Conservation (phyloP, 2,113 vertebrate species). For the Mobula birostris region DNA sequence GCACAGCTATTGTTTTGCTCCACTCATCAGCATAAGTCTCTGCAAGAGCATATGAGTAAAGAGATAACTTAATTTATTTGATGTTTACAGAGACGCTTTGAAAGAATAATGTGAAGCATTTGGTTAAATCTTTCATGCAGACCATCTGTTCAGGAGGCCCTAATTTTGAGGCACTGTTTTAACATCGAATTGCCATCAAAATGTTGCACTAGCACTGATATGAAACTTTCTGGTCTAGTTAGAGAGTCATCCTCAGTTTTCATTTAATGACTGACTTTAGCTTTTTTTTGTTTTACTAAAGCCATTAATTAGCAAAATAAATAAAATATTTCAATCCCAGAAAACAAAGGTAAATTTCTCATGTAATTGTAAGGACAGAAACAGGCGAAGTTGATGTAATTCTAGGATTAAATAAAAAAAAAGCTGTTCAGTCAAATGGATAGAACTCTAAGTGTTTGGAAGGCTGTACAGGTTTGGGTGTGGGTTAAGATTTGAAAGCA, state of each 20-base stretch:
- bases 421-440: neutral
- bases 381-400: too few relatives aligned
- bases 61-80: neutral
- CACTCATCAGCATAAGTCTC: neutral
- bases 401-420: neutral
- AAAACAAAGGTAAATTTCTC: neutral
- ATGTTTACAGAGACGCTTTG: neutral
- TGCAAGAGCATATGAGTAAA: neutral
- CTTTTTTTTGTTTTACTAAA: neutral
- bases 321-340: neutral
- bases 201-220: neutral
- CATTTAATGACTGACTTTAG: neutral
- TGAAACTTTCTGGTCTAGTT: neutral
- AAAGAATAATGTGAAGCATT: constrained; percentile 7
- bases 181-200: neutral
- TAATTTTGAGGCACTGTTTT: neutral
- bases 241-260: neutral
- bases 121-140: neutral
- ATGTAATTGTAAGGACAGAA: neutral
- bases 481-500: neutral
- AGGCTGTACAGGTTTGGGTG: neutral
- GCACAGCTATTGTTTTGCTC: neutral
- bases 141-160: neutral
- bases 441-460: neutral
- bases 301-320: neutral